A percentile compares a stretch with the other conserved stretches of the same genome.
Conservation (phyloP, 2,888 invertebrate species). For the Megaustenia siamemsis region DNA sequence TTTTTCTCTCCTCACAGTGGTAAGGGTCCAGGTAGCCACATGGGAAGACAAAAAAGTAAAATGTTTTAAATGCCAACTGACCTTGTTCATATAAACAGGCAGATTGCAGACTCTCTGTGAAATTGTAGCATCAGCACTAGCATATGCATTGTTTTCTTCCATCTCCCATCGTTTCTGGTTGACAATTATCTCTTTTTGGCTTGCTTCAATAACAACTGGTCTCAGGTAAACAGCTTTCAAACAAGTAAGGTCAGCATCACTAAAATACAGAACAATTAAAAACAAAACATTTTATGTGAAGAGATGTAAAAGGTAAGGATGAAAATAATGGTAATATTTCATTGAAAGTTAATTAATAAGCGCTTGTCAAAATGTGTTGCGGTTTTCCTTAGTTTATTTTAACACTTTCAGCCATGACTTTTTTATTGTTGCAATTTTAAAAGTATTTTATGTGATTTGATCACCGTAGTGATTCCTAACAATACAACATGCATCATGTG, state of each 20-base stretch:
- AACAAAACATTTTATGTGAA: background rate
- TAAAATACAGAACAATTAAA: conserved; percentile 1
- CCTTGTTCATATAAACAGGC: conserved; percentile 77
- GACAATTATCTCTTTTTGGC: background rate
- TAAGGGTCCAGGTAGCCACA: background rate
- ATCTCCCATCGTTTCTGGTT: background rate
- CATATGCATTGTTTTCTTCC: conserved; percentile 20
- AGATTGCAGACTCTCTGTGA: conserved; percentile 63
- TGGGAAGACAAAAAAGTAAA: background rate
- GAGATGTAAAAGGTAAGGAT: background rate
- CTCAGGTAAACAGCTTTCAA: conserved; percentile 67
- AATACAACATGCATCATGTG: no score
- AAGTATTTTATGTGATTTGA: no score
- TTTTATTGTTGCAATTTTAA: no score
- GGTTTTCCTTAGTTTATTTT: no score
- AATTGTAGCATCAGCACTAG: conserved; percentile 29
- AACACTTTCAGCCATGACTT: no score
- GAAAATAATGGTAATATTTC: no score
- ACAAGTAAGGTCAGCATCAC: conserved; percentile 14
- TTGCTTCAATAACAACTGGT: conserved; percentile 61
- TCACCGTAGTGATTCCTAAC: no score
- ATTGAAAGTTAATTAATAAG: no score
- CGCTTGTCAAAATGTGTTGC: no score
- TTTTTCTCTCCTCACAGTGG: no score
- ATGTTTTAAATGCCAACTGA: conserved; percentile 47